A percentile compares a stretch with the other conserved stretches of the same genome.
Evolutionary conservation across 2,888 invertebrate species (phyloP).

Genomic region (Tenthredo scrophulariae): DNA sequence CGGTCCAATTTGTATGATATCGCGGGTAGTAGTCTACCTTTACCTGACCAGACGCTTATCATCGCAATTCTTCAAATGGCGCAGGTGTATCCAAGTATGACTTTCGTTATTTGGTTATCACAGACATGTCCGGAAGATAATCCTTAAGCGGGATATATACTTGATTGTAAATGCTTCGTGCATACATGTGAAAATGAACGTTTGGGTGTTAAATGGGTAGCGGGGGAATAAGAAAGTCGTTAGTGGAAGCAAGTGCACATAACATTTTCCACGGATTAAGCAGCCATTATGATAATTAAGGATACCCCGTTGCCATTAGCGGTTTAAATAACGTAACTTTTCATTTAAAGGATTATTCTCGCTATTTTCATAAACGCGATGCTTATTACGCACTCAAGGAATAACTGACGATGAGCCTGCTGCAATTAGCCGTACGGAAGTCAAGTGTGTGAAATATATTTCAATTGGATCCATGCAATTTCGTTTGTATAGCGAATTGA

Average conservation of each 20-base stretch:
- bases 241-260: conserved; percentile 42
- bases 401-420: neutral
- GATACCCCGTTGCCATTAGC: conserved; percentile 75
- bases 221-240: conserved; percentile 50
- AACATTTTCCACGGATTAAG: conserved; percentile 50
- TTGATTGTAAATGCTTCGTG: neutral
- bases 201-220: conserved; percentile 7
- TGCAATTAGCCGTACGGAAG: neutral
- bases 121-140: neutral
- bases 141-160: neutral
- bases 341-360: conserved; percentile 74
- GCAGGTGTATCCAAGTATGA: neutral
- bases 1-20: neutral
- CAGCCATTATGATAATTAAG: conserved; percentile 63
- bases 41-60: neutral
- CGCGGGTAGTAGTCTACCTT: no score
- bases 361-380: conserved; percentile 39
- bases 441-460: conserved; percentile 7
- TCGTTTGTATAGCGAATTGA: neutral
- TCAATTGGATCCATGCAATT: neutral
- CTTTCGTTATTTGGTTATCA: neutral
- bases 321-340: conserved; percentile 78
- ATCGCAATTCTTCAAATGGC: neutral
- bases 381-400: conserved; percentile 47
- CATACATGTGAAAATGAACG: conserved; percentile 19